phyloP scores from a whole-genome alignment of 2,888 invertebrate species.

The Ectemnius lituratus region DNA sequence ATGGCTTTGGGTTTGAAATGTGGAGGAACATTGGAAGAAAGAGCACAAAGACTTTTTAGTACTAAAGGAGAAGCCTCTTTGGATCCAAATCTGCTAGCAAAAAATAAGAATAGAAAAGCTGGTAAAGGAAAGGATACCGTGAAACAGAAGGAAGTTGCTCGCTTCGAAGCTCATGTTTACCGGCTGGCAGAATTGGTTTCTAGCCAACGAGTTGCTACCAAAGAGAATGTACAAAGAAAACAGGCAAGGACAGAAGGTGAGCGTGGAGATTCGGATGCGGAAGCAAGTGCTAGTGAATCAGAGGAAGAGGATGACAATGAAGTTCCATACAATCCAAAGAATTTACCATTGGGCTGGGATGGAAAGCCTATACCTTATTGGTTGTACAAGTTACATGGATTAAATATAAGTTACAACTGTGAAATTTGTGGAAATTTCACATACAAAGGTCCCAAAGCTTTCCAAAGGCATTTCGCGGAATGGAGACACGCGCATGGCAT shows the following conservation, averaged over 20 bases:
- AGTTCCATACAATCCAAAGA: slow-evolving; percentile 99
- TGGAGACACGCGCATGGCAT: slow-evolving; percentile 96
- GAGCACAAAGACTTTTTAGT: slow-evolving; percentile 96
- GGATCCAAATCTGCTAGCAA: slow-evolving; percentile 94
- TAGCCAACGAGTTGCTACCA: slow-evolving; percentile 92
- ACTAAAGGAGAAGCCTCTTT: slow-evolving; percentile 97
- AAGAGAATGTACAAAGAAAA: slow-evolving; percentile 98
- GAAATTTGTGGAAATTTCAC: slow-evolving; percentile 99
- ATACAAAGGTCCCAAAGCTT: slow-evolving; percentile 99
- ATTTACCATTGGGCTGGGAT: slow-evolving; percentile 99
- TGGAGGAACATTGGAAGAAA: slow-evolving; percentile 98
- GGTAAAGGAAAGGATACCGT: slow-evolving; percentile 82
- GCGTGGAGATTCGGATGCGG: slow-evolving; percentile 93
- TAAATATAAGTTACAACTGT: slow-evolving; percentile 99
- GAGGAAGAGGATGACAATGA: slow-evolving; percentile 95
- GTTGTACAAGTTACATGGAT: slow-evolving; percentile 98
- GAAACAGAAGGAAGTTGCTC: slow-evolving; percentile 92
- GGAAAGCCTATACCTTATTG: slow-evolving; percentile 98
- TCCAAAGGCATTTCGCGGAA: slow-evolving; percentile 98
- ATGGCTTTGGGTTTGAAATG: slow-evolving; percentile 98
- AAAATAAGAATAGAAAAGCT: slow-evolving; percentile 88
- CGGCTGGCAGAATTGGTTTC: slow-evolving; percentile 90
- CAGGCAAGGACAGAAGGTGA: slow-evolving; percentile 97
- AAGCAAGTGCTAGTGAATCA: slow-evolving; percentile 88
- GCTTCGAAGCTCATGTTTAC: slow-evolving; percentile 94